Conservation (phyloP, 1,140 invertebrate species). For the Drosophila bocqueti region DNA sequence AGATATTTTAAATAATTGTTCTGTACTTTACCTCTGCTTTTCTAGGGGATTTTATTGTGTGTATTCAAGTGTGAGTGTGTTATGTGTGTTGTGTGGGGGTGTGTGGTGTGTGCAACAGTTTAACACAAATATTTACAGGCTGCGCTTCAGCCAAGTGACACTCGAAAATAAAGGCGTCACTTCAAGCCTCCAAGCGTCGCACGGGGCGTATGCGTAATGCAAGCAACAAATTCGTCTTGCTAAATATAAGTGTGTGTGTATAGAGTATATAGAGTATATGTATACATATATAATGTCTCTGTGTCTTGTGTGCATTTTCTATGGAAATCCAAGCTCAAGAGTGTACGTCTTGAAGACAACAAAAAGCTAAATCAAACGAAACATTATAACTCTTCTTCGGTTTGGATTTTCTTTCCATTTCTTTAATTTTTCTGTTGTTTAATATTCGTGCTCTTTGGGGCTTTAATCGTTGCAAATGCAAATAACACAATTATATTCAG, state of each 20-base stretch:
- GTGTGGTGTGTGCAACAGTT: constrained; percentile 39
- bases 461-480: constrained; percentile 39
- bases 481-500: constrained; percentile 47
- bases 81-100: neutral
- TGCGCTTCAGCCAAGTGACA: constrained; percentile 33
- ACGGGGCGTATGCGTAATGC: constrained; percentile 45
- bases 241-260: constrained; percentile 16
- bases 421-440: constrained; percentile 30
- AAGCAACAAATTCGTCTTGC: constrained; percentile 33
- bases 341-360: constrained; percentile 14
- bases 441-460: constrained; percentile 49
- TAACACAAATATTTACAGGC: constrained; percentile 44
- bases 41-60: constrained; percentile 11
- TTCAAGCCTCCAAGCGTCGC: constrained; percentile 28
- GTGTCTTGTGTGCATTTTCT: constrained; percentile 36
- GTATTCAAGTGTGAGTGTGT: constrained; percentile 16
- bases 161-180: constrained; percentile 32
- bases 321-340: constrained; percentile 43
- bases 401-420: neutral
- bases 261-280: neutral
- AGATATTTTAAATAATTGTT: constrained; percentile 42
- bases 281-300: constrained; percentile 5
- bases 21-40: constrained; percentile 42
- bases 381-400: constrained; percentile 9
- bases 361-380: constrained; percentile 35